A percentile compares a stretch with the other conserved stretches of the same genome.
Conservation (phyloP, 2,797 vertebrate genomes). For the Chromobotia macracanthus region DNA sequence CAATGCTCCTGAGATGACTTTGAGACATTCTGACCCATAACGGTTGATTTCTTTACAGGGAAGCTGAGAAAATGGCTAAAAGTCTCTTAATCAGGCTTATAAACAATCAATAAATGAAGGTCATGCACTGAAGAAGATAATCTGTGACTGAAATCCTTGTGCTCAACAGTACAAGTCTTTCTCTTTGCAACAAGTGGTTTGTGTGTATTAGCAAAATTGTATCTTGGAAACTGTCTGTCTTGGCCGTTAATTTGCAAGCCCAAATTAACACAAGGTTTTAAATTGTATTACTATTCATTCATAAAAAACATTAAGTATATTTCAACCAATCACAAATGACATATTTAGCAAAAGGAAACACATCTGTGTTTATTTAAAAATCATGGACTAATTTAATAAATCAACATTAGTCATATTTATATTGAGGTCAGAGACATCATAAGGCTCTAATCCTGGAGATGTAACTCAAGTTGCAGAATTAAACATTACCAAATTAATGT, state of each 20-base stretch:
- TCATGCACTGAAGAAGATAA: background rate
- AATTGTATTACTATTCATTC: background rate
- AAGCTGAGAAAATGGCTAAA: background rate
- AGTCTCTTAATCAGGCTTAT: background rate
- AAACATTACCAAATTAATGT: conserved; percentile 32
- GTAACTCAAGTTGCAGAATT: background rate
- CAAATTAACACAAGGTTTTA: background rate
- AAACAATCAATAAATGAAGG: background rate
- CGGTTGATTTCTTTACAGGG: no score
- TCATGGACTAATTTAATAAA: no score
- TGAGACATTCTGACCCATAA: background rate
- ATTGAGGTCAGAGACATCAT: no score
- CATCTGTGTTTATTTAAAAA: background rate
- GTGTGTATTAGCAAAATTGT: background rate
- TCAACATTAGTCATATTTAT: no score
- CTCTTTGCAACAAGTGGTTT: background rate
- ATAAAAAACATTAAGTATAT: background rate
- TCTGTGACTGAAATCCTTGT: background rate
- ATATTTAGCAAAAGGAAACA: conserved; percentile 3
- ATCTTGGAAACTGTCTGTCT: background rate
- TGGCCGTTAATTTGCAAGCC: background rate
- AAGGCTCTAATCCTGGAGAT: no score
- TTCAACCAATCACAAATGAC: background rate
- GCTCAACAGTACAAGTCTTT: background rate
- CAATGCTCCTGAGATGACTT: background rate